phyloP scores from a whole-genome alignment of 2,797 vertebrate genomes.

The Anniella stebbinsi region DNA sequence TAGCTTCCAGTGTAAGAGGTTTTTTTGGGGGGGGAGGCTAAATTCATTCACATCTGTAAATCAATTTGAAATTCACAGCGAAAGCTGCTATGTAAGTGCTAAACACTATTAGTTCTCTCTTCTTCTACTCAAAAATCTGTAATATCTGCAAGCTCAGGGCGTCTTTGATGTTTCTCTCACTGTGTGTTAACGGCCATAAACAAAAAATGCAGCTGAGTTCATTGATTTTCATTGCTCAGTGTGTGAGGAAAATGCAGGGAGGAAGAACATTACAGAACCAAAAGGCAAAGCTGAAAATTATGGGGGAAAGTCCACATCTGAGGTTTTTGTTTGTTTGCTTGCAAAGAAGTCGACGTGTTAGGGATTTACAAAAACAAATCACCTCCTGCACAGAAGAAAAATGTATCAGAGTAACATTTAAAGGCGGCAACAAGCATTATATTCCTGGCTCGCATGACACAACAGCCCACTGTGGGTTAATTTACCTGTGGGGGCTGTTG shows the following conservation, averaged over 20 bases:
- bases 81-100: rapidly evolving
- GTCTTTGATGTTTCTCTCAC: background rate
- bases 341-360: background rate
- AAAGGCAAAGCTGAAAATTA: conserved; percentile 17
- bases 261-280: background rate
- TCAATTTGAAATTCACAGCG: background rate
- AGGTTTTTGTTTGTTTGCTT: background rate
- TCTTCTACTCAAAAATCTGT: background rate
- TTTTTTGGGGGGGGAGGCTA: background rate
- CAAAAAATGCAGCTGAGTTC: background rate
- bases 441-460: background rate
- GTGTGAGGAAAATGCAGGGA: background rate
- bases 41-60: background rate
- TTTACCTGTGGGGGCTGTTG: too few relatives aligned
- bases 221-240: conserved; percentile 25
- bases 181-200: conserved; percentile 18
- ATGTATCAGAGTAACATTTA: background rate
- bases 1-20: background rate
- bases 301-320: background rate
- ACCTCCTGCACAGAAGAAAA: background rate
- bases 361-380: conserved; percentile 1
- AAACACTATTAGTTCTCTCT: background rate
- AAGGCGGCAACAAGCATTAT: background rate
- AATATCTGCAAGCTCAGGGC: background rate
- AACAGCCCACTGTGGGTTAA: too few relatives aligned